A percentile compares a stretch with the other conserved stretches of the same genome.
Evolutionary conservation across 1,140 invertebrate species (phyloP).

Genomic region (Ostrea edulis): DNA sequence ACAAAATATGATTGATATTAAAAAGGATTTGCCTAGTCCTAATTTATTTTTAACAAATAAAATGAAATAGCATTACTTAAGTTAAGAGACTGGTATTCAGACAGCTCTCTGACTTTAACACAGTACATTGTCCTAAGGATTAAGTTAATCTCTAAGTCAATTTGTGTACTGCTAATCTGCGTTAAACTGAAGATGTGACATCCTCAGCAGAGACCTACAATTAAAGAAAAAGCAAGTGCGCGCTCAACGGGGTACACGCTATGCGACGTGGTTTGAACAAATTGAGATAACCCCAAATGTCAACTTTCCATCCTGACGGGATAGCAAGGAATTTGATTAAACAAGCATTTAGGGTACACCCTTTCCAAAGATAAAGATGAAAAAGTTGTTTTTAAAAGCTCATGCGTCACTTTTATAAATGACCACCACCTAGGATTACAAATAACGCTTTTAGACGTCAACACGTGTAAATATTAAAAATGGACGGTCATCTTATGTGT

Average conservation of each 20-base stretch:
- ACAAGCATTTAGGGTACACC: conserved; percentile 46
- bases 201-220: neutral
- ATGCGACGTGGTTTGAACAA: neutral
- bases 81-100: neutral
- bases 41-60: neutral
- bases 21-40: neutral
- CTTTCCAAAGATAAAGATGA: conserved; percentile 35
- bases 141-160: conserved; percentile 45
- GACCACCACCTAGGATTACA: conserved; percentile 22
- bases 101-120: conserved; percentile 3
- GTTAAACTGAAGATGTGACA: conserved; percentile 17
- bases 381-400: conserved; percentile 41
- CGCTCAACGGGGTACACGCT: conserved; percentile 28
- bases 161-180: conserved; percentile 33
- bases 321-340: conserved; percentile 47
- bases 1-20: conserved; percentile 26
- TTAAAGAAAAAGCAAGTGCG: conserved; percentile 41
- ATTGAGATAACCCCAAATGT: conserved; percentile 45
- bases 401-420: conserved; percentile 50
- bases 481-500: neutral
- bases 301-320: conserved; percentile 42
- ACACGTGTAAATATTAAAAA: conserved; percentile 35
- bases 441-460: conserved; percentile 36
- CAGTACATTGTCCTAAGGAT: conserved; percentile 34
- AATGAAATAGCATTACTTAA: conserved; percentile 2